A percentile compares a stretch with the other conserved stretches of the same genome.
phyloP scores from a whole-genome alignment of 2,888 invertebrate species.

The Caprella mutica region DNA sequence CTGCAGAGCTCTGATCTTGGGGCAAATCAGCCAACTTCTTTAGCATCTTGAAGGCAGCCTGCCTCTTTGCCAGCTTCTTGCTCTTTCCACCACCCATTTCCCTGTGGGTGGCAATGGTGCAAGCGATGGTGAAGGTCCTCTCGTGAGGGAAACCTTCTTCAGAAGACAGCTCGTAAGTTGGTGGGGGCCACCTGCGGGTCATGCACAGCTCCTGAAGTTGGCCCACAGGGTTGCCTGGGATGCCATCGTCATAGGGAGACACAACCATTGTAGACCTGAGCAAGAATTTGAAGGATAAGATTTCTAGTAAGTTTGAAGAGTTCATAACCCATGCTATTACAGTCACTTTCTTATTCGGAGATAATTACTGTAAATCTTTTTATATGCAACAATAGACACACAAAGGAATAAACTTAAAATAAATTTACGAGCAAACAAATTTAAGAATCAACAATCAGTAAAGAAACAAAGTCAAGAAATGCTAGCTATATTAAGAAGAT shows the following conservation, averaged over 20 bases:
- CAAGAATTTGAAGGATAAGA: not conserved
- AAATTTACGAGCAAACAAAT: not conserved
- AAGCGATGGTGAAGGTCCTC: conserved; percentile 82
- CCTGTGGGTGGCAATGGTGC: conserved; percentile 65
- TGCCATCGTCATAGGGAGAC: conserved; percentile 55
- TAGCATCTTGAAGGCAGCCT: conserved; percentile 97
- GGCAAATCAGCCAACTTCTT: conserved; percentile 98
- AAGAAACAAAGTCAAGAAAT: too few relatives aligned
- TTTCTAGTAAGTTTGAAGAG: not conserved
- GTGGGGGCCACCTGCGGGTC: conserved; percentile 90
- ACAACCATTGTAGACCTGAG: conserved; percentile 33
- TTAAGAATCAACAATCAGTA: too few relatives aligned
- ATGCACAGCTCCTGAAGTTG: conserved; percentile 85
- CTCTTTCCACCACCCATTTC: conserved; percentile 70
- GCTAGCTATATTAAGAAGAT: too few relatives aligned
- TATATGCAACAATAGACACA: too few relatives aligned
- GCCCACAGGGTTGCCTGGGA: conserved; percentile 86
- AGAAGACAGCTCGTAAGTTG: conserved; percentile 65
- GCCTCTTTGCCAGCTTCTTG: conserved; percentile 91
- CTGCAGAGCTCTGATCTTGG: conserved; percentile 47
- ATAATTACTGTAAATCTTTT: too few relatives aligned
- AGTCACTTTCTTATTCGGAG: too few relatives aligned
- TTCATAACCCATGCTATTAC: not conserved
- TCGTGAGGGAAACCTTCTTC: conserved; percentile 87
- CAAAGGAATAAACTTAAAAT: too few relatives aligned